Percentiles rank a stretch among this genome's conserved stretches.
These are phyloP conservation scores for Halyomorpha halys DNA, from an alignment of 1,140 invertebrate genomes.

Conservation along the genomic window DNA sequence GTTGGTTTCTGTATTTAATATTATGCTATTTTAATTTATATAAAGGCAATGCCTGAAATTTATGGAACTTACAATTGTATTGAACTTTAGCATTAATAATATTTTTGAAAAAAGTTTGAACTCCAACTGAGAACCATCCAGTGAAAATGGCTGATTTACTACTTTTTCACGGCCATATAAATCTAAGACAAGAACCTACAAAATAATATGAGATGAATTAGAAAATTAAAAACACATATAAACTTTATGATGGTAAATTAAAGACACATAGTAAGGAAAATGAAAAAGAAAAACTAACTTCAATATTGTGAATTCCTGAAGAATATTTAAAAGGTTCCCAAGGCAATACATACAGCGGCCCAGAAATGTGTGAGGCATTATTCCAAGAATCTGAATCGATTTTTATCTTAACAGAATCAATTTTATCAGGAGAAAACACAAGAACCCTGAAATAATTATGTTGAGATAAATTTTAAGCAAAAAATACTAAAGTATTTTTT, in stretches of 20 bases:
- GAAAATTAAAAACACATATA: neutral
- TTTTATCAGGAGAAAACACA: slow-evolving; percentile 56
- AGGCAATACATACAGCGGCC: slow-evolving; percentile 56
- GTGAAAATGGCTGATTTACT: slow-evolving; percentile 59
- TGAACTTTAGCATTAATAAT: slow-evolving; percentile 62
- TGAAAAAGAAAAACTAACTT: slow-evolving; percentile 39
- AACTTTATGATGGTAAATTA: neutral
- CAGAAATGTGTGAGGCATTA: slow-evolving; percentile 36
- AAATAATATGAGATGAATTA: slow-evolving; percentile 28
- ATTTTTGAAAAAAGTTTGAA: slow-evolving; percentile 58
- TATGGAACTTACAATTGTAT: slow-evolving; percentile 53
- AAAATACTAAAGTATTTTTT: too few relatives aligned
- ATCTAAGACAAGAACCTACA: slow-evolving; percentile 51
- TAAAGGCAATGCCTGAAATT: too few relatives aligned
- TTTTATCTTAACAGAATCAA: slow-evolving; percentile 51
- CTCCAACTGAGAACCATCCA: slow-evolving; percentile 55
- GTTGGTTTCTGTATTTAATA: too few relatives aligned
- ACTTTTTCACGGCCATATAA: slow-evolving; percentile 43
- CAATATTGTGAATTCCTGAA: slow-evolving; percentile 57
- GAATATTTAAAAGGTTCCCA: slow-evolving; percentile 61
- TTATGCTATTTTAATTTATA: too few relatives aligned
- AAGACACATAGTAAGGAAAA: too few relatives aligned
- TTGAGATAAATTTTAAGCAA: neutral
- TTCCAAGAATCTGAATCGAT: slow-evolving; percentile 44
- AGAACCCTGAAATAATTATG: slow-evolving; percentile 47